Evolutionary conservation across 2,888 invertebrate species (phyloP), one percentile per base, ranked within the genome.

Genomic region (Ichneumon xanthorius): DNA sequence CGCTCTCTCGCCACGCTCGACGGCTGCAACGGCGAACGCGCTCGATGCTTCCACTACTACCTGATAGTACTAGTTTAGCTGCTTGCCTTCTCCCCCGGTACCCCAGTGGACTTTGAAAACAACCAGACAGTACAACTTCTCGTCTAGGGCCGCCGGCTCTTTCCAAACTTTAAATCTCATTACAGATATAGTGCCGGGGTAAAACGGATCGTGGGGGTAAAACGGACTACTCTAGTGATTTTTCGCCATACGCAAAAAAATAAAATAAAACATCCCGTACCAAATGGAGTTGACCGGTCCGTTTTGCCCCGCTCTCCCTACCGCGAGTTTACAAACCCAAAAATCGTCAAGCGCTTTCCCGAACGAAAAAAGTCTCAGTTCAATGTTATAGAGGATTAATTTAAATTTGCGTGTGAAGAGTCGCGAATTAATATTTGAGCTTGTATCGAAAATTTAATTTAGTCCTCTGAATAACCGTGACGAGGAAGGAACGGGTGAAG

Each of bases 1-100:
- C 91, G 90, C 92, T 92, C 92, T 92, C 92, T 92, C 90, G 89
- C 78, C 77, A 79, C 86, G 86, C 88, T 86, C 89, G 88, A 85
- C 94, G 95, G 85, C 83, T 94, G 95, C 80, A 95, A 95, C 87
- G 95, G 95, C 84, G 87, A 88, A 95, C 16, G 45, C 45, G 95
- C 92, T 95, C 95, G 82, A 83, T 95, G 14, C 22, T 94, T 95
- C 0, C 94, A 22, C 80, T 73, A 70, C 82, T 82, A 86, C 82
- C 82, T 82, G 82, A 82, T 80, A 82, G 80, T 77, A 86, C 85
- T 82, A 85, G 85, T 86, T 82, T 82, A 72, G 73, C 82, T 55
- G 61, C 68, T 82, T 77, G 33, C 68, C 85, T 77, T 63, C 26
- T n/a, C 70, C 48, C 67, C 71, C 33, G 61, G 2, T 55, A 19